These are phyloP conservation scores for Pantelozetes paolii DNA, from an alignment of 2,888 invertebrate genomes.

Conservation along the genomic window DNA sequence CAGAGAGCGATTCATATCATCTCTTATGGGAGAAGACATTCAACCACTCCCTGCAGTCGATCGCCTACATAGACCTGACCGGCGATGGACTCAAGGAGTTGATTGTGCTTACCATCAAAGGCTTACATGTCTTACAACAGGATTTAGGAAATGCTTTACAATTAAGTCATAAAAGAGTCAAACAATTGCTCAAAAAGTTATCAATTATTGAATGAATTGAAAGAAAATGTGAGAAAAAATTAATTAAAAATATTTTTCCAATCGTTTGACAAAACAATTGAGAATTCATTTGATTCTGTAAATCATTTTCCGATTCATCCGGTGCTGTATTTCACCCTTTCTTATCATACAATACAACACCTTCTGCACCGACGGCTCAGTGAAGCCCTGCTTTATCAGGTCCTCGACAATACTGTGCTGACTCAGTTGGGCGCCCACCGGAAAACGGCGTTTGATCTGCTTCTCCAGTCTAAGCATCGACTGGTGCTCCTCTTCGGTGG, in stretches of 20 bases:
- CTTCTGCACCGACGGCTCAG: conserved; percentile 77
- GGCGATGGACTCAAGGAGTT: conserved; percentile 65
- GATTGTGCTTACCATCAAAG: conserved; percentile 63
- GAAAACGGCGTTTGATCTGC: conserved; percentile 86
- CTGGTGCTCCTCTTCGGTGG: conserved; percentile 89
- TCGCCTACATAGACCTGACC: conserved; percentile 62
- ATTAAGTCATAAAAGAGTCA: conserved; percentile 16
- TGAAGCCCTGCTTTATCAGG: conserved; percentile 65
- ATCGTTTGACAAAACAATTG: too few relatives aligned
- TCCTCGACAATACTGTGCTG: conserved; percentile 90
- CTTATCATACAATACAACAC: conserved; percentile 91
- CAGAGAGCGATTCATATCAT: conserved; percentile 49
- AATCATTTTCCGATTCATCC: conserved; percentile 94
- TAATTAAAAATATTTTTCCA: too few relatives aligned
- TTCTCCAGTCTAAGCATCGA: conserved; percentile 81
- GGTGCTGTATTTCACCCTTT: conserved; percentile 90
- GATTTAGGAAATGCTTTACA: background rate
- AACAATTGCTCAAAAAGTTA: conserved; percentile 6
- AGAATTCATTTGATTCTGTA: conserved; percentile 72
- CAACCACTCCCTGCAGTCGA: conserved; percentile 61
- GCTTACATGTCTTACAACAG: conserved; percentile 63
- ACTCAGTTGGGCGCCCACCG: conserved; percentile 92
- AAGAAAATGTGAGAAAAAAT: too few relatives aligned
- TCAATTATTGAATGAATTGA: background rate
- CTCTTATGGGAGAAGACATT: conserved; percentile 58